Conservation (phyloP, 2,113 vertebrate species). For the Psittacus erithacus region DNA sequence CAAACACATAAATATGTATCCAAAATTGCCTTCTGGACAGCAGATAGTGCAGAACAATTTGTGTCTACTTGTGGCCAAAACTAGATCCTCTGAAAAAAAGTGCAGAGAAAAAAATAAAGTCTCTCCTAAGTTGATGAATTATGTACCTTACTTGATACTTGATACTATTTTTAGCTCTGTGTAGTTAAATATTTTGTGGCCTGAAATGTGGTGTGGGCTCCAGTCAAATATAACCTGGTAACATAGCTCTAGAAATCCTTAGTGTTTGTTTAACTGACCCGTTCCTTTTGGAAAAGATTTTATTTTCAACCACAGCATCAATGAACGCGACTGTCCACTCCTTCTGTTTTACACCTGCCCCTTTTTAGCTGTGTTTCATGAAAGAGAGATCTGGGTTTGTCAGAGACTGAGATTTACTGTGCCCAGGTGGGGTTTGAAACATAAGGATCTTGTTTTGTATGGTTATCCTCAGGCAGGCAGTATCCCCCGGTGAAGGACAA, state of each 20-base stretch:
- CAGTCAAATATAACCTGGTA: constrained; percentile 30
- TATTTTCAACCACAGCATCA: neutral
- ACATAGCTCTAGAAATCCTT: neutral
- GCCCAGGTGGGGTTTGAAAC: neutral
- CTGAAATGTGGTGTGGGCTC: neutral
- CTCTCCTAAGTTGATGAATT: neutral
- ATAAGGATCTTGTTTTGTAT: neutral
- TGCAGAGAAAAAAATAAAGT: neutral
- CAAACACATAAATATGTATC: neutral
- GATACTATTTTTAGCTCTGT: neutral
- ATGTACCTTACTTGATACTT: neutral
- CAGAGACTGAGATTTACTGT: neutral
- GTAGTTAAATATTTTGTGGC: neutral
- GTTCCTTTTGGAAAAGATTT: neutral
- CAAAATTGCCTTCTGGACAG: neutral
- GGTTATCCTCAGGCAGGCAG: neutral
- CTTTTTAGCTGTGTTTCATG: neutral
- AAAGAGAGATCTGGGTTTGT: neutral
- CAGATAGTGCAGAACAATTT: neutral
- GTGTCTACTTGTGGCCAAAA: neutral
- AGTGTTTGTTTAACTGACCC: neutral
- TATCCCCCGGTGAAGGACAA: neutral
- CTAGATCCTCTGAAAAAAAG: neutral
- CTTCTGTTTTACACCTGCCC: neutral
- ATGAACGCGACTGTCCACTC: neutral